These are phyloP conservation scores for Dicyrtoma fusca DNA, from an alignment of 2,888 invertebrate species.

Conservation along the genomic window DNA sequence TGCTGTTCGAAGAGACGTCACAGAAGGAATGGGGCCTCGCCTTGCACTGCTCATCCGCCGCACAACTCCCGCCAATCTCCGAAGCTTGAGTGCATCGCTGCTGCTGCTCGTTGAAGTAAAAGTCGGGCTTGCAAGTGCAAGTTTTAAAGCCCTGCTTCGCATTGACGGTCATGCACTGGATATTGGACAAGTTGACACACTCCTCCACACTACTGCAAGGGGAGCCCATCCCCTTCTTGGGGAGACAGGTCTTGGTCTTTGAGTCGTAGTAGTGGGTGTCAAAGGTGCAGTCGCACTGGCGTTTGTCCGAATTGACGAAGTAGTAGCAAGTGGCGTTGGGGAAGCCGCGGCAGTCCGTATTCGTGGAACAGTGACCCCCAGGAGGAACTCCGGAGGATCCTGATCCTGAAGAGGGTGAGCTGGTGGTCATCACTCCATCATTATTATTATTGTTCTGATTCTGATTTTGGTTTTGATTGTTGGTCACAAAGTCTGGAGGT, in stretches of 20 bases:
- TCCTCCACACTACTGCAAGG: constrained; percentile 21
- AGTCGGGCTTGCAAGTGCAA: constrained; percentile 21
- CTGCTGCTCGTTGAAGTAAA: constrained; percentile 4
- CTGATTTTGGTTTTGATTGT: not conserved
- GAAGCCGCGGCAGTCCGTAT: constrained; percentile 23
- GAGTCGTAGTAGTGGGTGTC: constrained; percentile 28
- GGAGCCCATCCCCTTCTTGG: constrained; percentile 21
- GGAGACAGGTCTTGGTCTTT: not conserved
- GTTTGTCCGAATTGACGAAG: constrained; percentile 10
- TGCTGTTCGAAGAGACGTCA: not conserved
- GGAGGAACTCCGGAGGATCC: not conserved
- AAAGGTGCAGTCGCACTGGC: constrained; percentile 28
- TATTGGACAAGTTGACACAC: constrained; percentile 27
- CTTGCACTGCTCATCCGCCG: constrained; percentile 23
- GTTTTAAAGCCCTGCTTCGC: not conserved
- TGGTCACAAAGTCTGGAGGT: constrained; percentile 12
- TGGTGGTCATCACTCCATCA: not conserved
- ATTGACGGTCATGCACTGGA: constrained; percentile 9
- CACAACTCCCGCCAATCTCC: constrained; percentile 24
- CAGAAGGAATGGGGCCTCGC: constrained; percentile 25
- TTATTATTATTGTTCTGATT: not conserved
- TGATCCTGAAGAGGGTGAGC: not conserved
- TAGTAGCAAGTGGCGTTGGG: constrained; percentile 34
- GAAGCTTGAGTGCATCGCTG: not conserved
- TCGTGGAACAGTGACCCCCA: constrained; percentile 8